Evolutionary conservation across 1,140 invertebrate species (phyloP), one percentile per base, ranked within the genome.

Genomic region (Drosophila sturtevanti): DNA sequence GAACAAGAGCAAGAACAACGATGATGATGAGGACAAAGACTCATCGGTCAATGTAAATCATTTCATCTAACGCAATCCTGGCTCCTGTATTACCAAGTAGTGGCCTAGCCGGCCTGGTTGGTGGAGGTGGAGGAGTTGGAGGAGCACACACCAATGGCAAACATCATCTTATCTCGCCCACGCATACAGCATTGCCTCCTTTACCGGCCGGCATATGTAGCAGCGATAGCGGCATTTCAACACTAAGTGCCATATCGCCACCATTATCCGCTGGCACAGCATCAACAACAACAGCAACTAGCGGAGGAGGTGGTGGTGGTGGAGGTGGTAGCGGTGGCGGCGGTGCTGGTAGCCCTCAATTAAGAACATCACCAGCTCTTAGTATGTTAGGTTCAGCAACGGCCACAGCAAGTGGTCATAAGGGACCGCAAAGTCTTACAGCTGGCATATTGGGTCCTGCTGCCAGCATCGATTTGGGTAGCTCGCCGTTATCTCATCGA

Each of bases 391-490:
- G 86, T 16, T 86, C 75, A 24, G 86, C 74, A 34, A 85, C 72
- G 12, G 76, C 80, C 24, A 91, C 82, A 14, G 58, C 82, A 44
- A 89, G 79, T 41, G 79, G 84, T 9, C 41, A 48, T 21, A 71
- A 65, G 35, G 52, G 38, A 14, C 59, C 61, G 5, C 38, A 65
- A 37, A 54, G 67, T n/a, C 65, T 82, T 21, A 76, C 82, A 11
- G 63, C 71, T 10, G 61, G 72, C 44, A 73, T 91, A 59, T 63
- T 91, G 1, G 90, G 90, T 0, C 90, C 90, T 22, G 90, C 90
- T 9, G 89, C 89, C 1, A 91, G 90, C 52, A 91, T 91, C 14
- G 90, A 91, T 70, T 56, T 91, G 74, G 90, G 90, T 60, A 89
- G 81, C 35, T 91, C 90, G 35, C 90, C 90, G 21, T 59, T 91